phyloP scores from a whole-genome alignment of 2,113 vertebrate genomes.

The Geothlypis trichas region DNA sequence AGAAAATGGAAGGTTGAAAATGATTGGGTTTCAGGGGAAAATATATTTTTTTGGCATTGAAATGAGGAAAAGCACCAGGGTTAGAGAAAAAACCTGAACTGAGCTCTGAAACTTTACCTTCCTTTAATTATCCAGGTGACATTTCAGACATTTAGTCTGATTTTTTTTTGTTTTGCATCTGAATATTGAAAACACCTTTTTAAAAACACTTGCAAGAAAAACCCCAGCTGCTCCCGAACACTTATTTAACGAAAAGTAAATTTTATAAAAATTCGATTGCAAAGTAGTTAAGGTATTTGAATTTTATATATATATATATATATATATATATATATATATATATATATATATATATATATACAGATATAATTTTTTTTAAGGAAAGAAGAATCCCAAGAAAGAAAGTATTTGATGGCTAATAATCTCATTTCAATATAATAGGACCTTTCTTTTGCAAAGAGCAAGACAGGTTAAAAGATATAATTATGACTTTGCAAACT shows the following conservation, averaged over 20 bases:
- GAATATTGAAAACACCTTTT: constrained; percentile 64
- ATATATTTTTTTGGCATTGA: background rate
- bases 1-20: background rate
- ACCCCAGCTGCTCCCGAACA: constrained; percentile 22
- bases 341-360: background rate
- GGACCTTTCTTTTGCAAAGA: constrained; percentile 88
- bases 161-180: constrained; percentile 14
- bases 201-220: background rate
- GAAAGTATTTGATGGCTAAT: constrained; percentile 88
- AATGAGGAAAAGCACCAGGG: background rate
- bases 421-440: constrained; percentile 93
- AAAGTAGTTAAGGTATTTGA: constrained; percentile 83
- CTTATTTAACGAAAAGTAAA: constrained; percentile 73
- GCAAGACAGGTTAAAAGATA: constrained; percentile 89
- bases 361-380: background rate
- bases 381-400: constrained; percentile 79
- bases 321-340: background rate
- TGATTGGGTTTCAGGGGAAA: background rate
- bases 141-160: constrained; percentile 55
- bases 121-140: constrained; percentile 66
- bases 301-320: constrained; percentile 14
- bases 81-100: background rate
- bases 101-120: constrained; percentile 60
- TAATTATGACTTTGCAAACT: constrained; percentile 92
- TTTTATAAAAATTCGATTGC: constrained; percentile 82